Percentiles rank a stretch among this genome's conserved stretches.
These are phyloP conservation scores for Chlamydotis undulata DNA, from an alignment of 2,113 vertebrate genomes.

Conservation along the genomic window DNA sequence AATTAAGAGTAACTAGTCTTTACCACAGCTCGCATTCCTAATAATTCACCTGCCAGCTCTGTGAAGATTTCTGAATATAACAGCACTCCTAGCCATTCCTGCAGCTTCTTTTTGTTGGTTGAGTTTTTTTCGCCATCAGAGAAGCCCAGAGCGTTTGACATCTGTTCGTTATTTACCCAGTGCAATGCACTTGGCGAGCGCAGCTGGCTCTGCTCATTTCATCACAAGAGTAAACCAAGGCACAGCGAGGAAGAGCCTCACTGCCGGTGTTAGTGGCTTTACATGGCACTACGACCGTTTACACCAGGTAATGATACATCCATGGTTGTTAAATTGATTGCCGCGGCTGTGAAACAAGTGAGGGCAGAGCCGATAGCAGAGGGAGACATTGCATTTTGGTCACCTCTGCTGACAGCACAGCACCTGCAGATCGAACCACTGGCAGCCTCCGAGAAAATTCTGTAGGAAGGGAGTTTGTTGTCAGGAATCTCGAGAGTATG, in stretches of 20 bases:
- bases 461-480: background rate
- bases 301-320: background rate
- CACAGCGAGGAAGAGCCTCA: fast-evolving
- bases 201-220: background rate
- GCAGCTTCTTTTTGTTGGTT: background rate
- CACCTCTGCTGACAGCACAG: background rate
- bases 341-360: background rate
- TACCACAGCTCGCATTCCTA: background rate
- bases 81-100: background rate
- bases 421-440: background rate
- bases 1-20: background rate
- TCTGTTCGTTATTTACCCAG: slow-evolving; percentile 20
- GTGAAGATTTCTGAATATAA: background rate
- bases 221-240: background rate
- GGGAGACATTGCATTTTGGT: background rate
- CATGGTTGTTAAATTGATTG: background rate
- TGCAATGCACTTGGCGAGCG: background rate
- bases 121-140: background rate
- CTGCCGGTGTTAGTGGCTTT: background rate
- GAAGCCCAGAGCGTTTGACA: background rate
- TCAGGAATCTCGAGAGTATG: background rate
- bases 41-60: background rate
- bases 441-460: background rate
- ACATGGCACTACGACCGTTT: background rate
- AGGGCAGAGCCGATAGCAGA: fast-evolving